Percentiles rank a stretch among this genome's conserved stretches.
phyloP scores from a whole-genome alignment of 37 sponge, comb jelly and placozoan genomes.

The Chondrosia reniformis region DNA sequence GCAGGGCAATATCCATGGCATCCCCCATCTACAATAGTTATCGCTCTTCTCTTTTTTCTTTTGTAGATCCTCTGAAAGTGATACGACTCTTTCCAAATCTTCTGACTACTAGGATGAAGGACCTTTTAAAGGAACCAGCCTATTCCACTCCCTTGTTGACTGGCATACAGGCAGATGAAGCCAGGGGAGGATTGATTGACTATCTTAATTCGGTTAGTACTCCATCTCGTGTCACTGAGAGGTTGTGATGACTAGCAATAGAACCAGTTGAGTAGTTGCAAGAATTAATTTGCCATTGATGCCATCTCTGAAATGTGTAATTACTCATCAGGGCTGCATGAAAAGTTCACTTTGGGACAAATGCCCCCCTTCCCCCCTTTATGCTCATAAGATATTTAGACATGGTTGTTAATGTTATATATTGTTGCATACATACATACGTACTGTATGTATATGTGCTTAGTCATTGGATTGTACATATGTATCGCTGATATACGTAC shows the following conservation, averaged over 20 bases:
- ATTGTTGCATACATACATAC: neutral
- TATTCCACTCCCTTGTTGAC: constrained; percentile 48
- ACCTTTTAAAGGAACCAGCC: constrained; percentile 38
- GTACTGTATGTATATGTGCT: neutral
- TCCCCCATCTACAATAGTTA: no score
- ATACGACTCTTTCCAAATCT: constrained; percentile 74
- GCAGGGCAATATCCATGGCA: no score
- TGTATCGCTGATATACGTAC: neutral
- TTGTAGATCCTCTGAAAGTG: constrained; percentile 61
- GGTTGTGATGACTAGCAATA: neutral
- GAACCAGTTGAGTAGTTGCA: no score
- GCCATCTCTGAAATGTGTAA: no score
- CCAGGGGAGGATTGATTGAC: constrained; percentile 41
- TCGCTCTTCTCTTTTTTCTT: no score
- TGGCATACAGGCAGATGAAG: constrained; percentile 54
- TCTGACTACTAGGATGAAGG: constrained; percentile 36
- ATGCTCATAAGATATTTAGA: neutral
- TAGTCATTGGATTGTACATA: neutral
- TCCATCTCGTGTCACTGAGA: neutral
- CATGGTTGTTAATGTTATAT: neutral
- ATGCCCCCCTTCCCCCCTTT: neutral
- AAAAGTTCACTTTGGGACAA: neutral
- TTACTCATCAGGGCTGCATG: no score
- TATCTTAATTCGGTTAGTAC: constrained; percentile 56
- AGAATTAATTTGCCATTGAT: no score